Percentiles rank a stretch among this genome's conserved stretches.
phyloP scores from a whole-genome alignment of 2,888 invertebrate genomes.

The Aquatica leii region DNA sequence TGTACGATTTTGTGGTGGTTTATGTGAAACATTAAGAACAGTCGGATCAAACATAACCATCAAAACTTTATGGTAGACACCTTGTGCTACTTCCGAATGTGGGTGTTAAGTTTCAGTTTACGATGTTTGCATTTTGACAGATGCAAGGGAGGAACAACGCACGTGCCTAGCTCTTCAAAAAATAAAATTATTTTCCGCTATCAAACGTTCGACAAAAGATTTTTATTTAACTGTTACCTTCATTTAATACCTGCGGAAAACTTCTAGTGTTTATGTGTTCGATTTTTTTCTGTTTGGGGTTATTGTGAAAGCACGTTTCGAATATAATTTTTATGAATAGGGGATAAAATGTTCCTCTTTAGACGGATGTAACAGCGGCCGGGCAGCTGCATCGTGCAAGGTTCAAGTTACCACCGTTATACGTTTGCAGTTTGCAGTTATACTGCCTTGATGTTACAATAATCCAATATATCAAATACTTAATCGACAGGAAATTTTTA shows the following conservation, averaged over 20 bases:
- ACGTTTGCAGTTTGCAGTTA: conserved; percentile 15
- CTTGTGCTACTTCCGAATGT: conserved; percentile 57
- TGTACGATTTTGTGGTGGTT: background rate
- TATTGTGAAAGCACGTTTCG: background rate
- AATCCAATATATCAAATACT: conserved; percentile 24
- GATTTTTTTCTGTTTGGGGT: background rate
- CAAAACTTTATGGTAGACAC: conserved; percentile 55
- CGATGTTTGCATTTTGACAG: conserved; percentile 58
- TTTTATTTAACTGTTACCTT: conserved; percentile 12
- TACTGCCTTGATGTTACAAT: conserved; percentile 24
- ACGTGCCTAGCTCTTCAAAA: conserved; percentile 28
- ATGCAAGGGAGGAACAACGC: conserved; percentile 45
- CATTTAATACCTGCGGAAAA: background rate
- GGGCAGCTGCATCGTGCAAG: conserved; percentile 40
- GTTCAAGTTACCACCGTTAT: conserved; percentile 36
- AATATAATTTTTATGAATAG: conserved; percentile 23
- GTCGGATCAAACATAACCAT: conserved; percentile 15
- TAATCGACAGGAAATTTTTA: too few species aligned
- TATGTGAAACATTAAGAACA: background rate
- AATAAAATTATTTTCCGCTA: conserved; percentile 32
- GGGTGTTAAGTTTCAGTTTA: conserved; percentile 56
- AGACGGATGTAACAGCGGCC: conserved; percentile 42
- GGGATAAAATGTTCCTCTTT: conserved; percentile 38
- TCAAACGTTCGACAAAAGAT: conserved; percentile 22
- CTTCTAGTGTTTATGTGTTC: background rate